Conservation (phyloP, 2,888 invertebrate genomes). For the Thera britannica region DNA sequence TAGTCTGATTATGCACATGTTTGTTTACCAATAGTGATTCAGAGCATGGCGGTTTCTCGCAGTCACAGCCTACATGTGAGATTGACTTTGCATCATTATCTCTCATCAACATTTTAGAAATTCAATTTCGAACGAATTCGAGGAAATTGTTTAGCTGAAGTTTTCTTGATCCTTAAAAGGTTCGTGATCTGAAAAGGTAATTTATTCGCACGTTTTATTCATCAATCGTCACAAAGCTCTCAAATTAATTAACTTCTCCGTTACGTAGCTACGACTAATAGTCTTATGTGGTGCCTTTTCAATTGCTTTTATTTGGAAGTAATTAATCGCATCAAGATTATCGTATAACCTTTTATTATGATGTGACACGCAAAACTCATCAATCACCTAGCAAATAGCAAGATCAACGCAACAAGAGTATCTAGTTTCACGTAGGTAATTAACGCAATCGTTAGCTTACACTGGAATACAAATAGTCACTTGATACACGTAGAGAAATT, state of each 20-base stretch:
- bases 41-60: conserved; percentile 60
- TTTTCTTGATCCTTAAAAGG: neutral
- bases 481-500: conserved; percentile 41
- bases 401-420: conserved; percentile 20
- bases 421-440: conserved; percentile 35
- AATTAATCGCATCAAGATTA: neutral
- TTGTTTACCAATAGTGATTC: conserved; percentile 54
- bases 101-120: conserved; percentile 26
- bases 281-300: too few species aligned
- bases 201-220: too few species aligned
- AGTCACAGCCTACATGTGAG: conserved; percentile 55
- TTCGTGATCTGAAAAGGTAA: neutral
- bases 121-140: neutral
- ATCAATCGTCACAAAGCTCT: too few species aligned
- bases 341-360: conserved; percentile 28
- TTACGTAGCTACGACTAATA: too few species aligned
- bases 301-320: neutral
- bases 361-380: conserved; percentile 26
- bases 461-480: conserved; percentile 33
- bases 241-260: too few species aligned
- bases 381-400: conserved; percentile 13
- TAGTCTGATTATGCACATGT: conserved; percentile 25
- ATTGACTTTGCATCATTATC: conserved; percentile 43
- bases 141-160: neutral
- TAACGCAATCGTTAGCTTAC: conserved; percentile 31